A percentile compares a stretch with the other conserved stretches of the same genome.
Evolutionary conservation across 2,888 invertebrate genomes (phyloP).

Genomic region (Morpho achilles): DNA sequence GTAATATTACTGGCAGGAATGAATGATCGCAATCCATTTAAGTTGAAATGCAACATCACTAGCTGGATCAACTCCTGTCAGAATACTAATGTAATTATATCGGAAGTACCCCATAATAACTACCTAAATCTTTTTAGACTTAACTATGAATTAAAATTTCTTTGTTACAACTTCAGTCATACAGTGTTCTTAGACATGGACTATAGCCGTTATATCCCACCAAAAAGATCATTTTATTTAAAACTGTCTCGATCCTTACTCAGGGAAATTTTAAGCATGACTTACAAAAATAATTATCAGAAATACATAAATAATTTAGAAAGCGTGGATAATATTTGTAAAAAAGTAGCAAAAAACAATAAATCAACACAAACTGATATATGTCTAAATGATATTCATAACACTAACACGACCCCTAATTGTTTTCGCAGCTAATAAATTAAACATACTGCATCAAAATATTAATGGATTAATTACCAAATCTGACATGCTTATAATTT

Average conservation of each 20-base stretch:
- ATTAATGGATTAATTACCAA: conserved; percentile 8
- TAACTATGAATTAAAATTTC: too few relatives aligned
- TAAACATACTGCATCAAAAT: conserved; percentile 10
- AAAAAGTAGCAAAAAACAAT: background rate
- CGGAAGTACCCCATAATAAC: too few relatives aligned
- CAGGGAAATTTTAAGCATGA: background rate
- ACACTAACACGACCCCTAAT: background rate
- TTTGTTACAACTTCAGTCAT: too few relatives aligned
- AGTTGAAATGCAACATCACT: too few relatives aligned
- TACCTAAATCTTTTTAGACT: too few relatives aligned
- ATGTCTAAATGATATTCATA: background rate
- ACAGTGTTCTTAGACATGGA: background rate
- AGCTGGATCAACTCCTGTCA: too few relatives aligned
- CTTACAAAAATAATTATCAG: background rate
- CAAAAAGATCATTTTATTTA: background rate
- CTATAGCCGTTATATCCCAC: background rate
- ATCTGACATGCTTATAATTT: background rate
- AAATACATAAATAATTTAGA: background rate
- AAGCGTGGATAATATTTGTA: background rate
- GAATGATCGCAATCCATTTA: too few relatives aligned
- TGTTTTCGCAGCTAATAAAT: conserved; percentile 5
- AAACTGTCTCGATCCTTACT: background rate
- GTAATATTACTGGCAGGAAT: too few relatives aligned
- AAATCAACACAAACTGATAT: background rate
- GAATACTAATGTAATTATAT: too few relatives aligned